Percentiles rank a stretch among this genome's conserved stretches.
Conservation (phyloP, 2,888 invertebrate species). For the Drosophila phalerata region DNA sequence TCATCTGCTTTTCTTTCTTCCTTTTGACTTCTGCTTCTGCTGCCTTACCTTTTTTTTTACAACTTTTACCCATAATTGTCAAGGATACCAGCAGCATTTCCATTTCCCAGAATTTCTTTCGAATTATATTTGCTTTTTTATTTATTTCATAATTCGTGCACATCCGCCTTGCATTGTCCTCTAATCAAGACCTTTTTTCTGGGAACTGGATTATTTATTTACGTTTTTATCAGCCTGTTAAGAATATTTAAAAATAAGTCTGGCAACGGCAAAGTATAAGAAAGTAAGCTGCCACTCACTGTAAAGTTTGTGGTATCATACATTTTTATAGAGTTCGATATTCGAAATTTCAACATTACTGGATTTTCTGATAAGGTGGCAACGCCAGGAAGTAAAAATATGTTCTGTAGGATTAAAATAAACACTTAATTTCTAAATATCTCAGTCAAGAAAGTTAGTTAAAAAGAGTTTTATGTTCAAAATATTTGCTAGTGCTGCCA, state of each 20-base stretch:
- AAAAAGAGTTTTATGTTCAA: no score
- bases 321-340: no score
- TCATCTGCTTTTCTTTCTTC: not conserved
- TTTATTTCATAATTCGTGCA: slow-evolving; percentile 1
- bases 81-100: slow-evolving; percentile 10
- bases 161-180: not conserved
- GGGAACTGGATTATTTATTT: slow-evolving; percentile 1
- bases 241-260: not conserved
- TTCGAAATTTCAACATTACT: no score
- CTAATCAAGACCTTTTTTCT: slow-evolving; percentile 7
- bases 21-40: not conserved
- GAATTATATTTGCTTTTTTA: slow-evolving; percentile 4
- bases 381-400: not conserved
- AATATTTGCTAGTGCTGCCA: no score
- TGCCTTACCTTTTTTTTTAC: not conserved
- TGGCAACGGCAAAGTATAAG: not conserved
- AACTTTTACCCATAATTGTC: slow-evolving; percentile 1
- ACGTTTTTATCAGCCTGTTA: not conserved
- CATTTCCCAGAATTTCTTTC: not conserved
- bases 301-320: not conserved
- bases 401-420: no score
- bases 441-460: no score
- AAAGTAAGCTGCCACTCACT: not conserved
- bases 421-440: no score
- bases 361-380: not conserved